Base-by-base conservation (phyloP, 2,113 vertebrate species). In the Cynocephalus volans region DNA sequence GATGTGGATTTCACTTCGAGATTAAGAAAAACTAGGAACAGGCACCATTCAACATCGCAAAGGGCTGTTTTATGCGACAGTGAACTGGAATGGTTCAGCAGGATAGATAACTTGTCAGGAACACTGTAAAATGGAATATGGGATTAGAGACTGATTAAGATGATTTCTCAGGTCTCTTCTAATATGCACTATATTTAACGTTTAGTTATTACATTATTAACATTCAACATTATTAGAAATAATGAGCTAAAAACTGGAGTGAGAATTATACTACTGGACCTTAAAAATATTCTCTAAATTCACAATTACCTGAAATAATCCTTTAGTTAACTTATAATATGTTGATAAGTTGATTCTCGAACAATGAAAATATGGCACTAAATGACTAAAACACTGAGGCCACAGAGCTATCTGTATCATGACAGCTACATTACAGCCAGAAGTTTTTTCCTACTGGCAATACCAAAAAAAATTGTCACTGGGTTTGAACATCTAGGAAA, bases 151-250 rank as follows among this genome's bases (percentile, higher is more conserved):
- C 1, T 41, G 31, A 41, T 26, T 56, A 85, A 88, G 15, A 65
- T 72, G 19, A 88, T 41, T 96, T 84, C 80, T 83, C 86, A 72
- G 62, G n/a, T 81, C 21, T 15, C 62, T 90, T 81, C 60, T 85
- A 73, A 41, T 36, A 82, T 45, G 15, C 50, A 67, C 1, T 17
- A 85, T 33, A 80, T 83, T 65, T 50, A 77, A 92, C 45, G 41
- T 45, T 80, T 82, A 28, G n/a, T 69, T 76, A 79, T n/a, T 62
- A 81, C 19, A 90, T 76, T 77, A 77, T 67, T 91, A 92, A 96
- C 77, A 85, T 56, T 75, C 85, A 81, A 92, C 33, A 72, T n/a
- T 89, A 79, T 31, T 69, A 93, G 64, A 97, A 95, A 96, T 58
- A 82, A 62, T 52, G 50, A 95, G 52, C 36, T 50, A 88, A 96